Percentiles rank a stretch among this genome's conserved stretches.
Evolutionary conservation across 2,888 invertebrate species (phyloP).

Genomic region (Ceramica pisi): DNA sequence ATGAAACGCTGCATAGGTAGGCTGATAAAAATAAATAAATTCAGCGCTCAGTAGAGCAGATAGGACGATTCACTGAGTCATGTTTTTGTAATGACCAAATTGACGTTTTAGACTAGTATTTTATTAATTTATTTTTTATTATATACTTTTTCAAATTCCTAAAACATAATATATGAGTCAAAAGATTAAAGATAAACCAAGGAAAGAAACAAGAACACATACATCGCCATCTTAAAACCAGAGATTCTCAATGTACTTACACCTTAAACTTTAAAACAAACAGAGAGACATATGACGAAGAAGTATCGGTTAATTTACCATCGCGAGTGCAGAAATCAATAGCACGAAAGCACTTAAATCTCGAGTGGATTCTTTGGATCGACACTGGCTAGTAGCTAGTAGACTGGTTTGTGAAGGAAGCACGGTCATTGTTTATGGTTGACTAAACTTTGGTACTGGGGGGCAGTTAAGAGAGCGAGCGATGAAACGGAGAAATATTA

Average conservation of each 20-base stretch:
- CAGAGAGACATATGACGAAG: conserved; percentile 49
- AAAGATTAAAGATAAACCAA: neutral
- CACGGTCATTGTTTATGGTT: conserved; percentile 45
- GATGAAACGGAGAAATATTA: too few species aligned
- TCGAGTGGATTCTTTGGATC: conserved; percentile 42
- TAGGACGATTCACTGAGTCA: neutral
- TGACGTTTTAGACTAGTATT: neutral
- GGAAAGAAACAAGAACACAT: neutral
- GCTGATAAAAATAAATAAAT: conserved; percentile 49
- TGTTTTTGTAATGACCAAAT: conserved; percentile 9
- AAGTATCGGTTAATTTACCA: conserved; percentile 45
- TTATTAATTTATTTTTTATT: too few species aligned
- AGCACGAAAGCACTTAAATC: conserved; percentile 48
- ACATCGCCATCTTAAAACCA: conserved; percentile 1
- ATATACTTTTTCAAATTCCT: too few species aligned
- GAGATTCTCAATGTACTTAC: conserved; percentile 1
- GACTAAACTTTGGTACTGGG: conserved; percentile 11
- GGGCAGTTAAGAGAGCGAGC: neutral
- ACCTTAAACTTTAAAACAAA: conserved; percentile 45
- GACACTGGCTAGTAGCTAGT: conserved; percentile 39
- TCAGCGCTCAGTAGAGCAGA: conserved; percentile 1
- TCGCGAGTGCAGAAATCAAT: conserved; percentile 50
- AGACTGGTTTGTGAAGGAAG: conserved; percentile 45
- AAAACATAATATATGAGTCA: neutral
- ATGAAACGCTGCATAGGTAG: conserved; percentile 21